phyloP scores from a whole-genome alignment of 2,797 vertebrate species.

The Steatocranus sp. region DNA sequence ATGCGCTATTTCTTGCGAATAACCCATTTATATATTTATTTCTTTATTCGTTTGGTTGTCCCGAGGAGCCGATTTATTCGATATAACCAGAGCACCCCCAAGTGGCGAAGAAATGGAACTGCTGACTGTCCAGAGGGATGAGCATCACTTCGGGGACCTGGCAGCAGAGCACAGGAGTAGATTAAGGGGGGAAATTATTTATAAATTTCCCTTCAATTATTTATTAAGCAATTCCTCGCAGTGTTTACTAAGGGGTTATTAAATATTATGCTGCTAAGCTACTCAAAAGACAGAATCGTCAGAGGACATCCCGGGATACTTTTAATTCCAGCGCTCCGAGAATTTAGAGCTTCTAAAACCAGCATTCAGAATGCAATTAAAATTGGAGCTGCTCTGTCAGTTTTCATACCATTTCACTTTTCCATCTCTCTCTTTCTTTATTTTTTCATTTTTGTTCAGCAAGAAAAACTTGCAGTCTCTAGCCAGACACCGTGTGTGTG shows the following conservation, averaged over 20 bases:
- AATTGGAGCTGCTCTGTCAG: conserved; percentile 31
- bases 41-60: neutral
- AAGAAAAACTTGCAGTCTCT: conserved; percentile 10
- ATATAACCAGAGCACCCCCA: conserved; percentile 65
- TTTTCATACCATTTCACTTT: conserved; percentile 27
- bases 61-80: neutral
- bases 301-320: conserved; percentile 53
- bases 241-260: conserved; percentile 76
- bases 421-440: neutral
- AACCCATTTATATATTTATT: conserved; percentile 41
- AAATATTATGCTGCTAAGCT: conserved; percentile 71
- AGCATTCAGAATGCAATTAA: conserved; percentile 51
- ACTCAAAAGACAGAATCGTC: conserved; percentile 59
- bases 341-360: conserved; percentile 33
- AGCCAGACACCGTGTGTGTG: neutral
- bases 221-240: conserved; percentile 69
- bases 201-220: conserved; percentile 77
- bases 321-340: conserved; percentile 47
- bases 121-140: conserved; percentile 44
- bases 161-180: conserved; percentile 57
- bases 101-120: conserved; percentile 17
- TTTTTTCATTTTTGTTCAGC: conserved; percentile 15
- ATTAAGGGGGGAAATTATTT: conserved; percentile 71
- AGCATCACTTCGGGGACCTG: conserved; percentile 62
- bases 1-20: conserved; percentile 44